These are phyloP conservation scores for Rhodophaea formosa DNA, from an alignment of 2,888 invertebrate species.

Conservation along the genomic window DNA sequence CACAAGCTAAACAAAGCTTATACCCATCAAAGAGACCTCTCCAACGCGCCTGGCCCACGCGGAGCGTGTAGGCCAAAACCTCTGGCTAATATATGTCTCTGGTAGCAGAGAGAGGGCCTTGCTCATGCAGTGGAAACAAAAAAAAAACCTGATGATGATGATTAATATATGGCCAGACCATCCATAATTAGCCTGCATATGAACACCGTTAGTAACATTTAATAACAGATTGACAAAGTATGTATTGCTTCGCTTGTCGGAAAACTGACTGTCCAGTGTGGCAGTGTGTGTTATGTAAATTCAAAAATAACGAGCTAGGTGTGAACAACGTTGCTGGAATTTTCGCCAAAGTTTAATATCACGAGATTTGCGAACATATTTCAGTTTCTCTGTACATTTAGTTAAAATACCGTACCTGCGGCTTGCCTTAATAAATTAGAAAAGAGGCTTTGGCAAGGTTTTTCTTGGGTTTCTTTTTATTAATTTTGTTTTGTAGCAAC, in stretches of 20 bases:
- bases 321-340: constrained; percentile 6
- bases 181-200: no score
- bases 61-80: no score
- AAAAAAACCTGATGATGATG: no score
- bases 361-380: constrained; percentile 13
- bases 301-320: constrained; percentile 14
- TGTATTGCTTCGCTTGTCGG: no score
- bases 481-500: neutral
- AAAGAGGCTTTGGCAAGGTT: neutral
- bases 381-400: constrained; percentile 9
- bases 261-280: neutral
- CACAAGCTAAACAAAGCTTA: no score
- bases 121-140: no score
- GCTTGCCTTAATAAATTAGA: constrained; percentile 6
- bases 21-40: no score
- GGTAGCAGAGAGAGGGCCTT: no score
- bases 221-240: neutral
- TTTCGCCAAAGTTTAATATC: constrained; percentile 8
- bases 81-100: no score
- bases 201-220: no score
- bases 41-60: no score
- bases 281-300: constrained; percentile 8
- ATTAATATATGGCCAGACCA: no score
- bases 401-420: neutral
- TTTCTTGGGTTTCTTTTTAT: neutral